phyloP scores from a whole-genome alignment of 2,797 vertebrate species.

The Eospalax fontanierii region DNA sequence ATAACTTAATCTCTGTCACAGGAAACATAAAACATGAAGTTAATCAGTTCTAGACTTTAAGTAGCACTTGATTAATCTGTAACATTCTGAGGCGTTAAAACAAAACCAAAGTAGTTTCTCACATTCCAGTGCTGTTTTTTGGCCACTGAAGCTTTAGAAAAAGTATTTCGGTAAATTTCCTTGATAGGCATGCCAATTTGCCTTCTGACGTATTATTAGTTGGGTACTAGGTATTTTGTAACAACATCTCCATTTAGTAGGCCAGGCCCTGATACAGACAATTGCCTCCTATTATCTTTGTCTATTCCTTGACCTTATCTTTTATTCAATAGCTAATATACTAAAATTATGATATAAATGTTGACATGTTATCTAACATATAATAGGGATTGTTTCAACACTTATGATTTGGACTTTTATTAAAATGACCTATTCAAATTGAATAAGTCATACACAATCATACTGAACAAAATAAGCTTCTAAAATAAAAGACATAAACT shows the following conservation, averaged over 20 bases:
- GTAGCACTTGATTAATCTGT: conserved; percentile 92
- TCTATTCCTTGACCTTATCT: conserved; percentile 44
- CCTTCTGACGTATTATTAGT: conserved; percentile 63
- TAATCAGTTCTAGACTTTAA: conserved; percentile 92
- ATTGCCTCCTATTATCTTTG: conserved; percentile 50
- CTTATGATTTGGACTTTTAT: conserved; percentile 49
- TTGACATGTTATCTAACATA: conserved; percentile 55
- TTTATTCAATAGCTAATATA: conserved; percentile 69
- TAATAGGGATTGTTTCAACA: conserved; percentile 37
- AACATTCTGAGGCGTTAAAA: conserved; percentile 89
- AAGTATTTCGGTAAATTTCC: conserved; percentile 83
- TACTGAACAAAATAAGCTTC: conserved; percentile 52
- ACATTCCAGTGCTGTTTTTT: conserved; percentile 88
- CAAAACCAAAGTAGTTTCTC: conserved; percentile 90
- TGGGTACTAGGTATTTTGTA: conserved; percentile 57
- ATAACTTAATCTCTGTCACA: conserved; percentile 88
- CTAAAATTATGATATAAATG: conserved; percentile 54
- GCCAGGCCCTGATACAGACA: conserved; percentile 59
- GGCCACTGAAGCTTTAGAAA: conserved; percentile 82
- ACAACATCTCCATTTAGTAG: conserved; percentile 68
- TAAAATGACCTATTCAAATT: conserved; percentile 67
- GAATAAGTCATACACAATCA: conserved; percentile 43
- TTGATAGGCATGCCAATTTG: conserved; percentile 68
- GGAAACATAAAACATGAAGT: conserved; percentile 90
- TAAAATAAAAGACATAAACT: conserved; percentile 63